A percentile compares a stretch with the other conserved stretches of the same genome.
These are phyloP conservation scores for Acleris holmiana DNA, from an alignment of 2,888 invertebrate genomes.

Conservation along the genomic window DNA sequence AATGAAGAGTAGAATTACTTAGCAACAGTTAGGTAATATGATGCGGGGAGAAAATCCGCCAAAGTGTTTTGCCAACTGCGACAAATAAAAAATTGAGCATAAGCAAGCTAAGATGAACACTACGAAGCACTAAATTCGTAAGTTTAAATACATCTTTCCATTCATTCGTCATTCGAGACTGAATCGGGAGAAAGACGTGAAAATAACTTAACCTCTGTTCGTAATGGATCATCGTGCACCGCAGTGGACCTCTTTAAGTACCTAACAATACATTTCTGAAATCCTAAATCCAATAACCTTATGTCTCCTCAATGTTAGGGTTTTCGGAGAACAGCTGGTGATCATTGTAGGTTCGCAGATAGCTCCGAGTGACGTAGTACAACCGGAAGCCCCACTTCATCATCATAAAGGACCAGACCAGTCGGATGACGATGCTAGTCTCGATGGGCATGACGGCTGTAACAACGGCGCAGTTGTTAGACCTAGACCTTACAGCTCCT, in stretches of 20 bases:
- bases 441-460: constrained; percentile 75
- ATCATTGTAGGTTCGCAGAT: constrained; percentile 74
- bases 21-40: no score
- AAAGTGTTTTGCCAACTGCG: no score
- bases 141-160: no score
- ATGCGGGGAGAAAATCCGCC: no score
- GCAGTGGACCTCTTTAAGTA: not conserved
- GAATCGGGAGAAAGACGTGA: no score
- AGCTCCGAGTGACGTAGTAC: constrained; percentile 72
- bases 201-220: no score
- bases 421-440: constrained; percentile 73
- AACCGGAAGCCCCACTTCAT: constrained; percentile 80
- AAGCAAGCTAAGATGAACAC: no score
- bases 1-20: no score
- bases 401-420: constrained; percentile 83
- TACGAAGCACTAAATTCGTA: no score
- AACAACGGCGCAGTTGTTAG: constrained; percentile 41
- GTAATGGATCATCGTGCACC: no score
- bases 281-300: constrained; percentile 42
- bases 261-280: not conserved
- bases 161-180: no score
- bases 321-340: constrained; percentile 77
- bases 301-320: constrained; percentile 75
- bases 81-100: no score
- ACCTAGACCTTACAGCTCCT: not conserved